A percentile compares a stretch with the other conserved stretches of the same genome.
phyloP scores from a whole-genome alignment of 2,797 vertebrate genomes.

The Smutsia gigantea region DNA sequence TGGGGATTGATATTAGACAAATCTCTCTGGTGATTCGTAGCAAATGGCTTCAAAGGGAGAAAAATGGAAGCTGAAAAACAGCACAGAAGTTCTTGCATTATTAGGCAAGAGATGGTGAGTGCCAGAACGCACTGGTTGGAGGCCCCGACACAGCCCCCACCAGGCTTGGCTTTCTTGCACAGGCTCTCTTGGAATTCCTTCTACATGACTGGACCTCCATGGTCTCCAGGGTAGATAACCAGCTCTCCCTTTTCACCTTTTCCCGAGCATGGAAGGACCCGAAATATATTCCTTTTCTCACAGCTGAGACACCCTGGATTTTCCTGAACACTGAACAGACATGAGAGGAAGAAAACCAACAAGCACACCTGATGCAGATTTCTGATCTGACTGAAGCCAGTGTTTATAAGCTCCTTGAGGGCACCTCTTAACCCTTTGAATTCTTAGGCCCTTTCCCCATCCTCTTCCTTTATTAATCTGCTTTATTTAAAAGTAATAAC shows the following conservation, averaged over 20 bases:
- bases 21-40: background rate
- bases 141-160: background rate
- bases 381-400: background rate
- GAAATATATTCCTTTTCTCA: background rate
- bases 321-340: background rate
- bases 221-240: background rate
- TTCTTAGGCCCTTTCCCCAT: background rate
- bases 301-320: background rate
- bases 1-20: background rate
- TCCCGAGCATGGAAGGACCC: background rate
- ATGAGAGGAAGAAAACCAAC: background rate
- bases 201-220: accelerated
- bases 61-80: background rate
- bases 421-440: background rate
- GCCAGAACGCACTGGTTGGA: background rate
- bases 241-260: background rate
- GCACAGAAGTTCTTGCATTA: background rate
- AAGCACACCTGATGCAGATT: background rate
- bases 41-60: background rate
- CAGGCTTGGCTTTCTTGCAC: background rate
- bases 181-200: background rate
- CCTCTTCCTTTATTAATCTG: background rate
- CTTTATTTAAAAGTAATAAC: background rate
- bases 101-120: background rate
- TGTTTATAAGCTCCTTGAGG: background rate